These are phyloP conservation scores for Psephotus haematonotus DNA, from an alignment of 2,113 vertebrate species.

Conservation along the genomic window DNA sequence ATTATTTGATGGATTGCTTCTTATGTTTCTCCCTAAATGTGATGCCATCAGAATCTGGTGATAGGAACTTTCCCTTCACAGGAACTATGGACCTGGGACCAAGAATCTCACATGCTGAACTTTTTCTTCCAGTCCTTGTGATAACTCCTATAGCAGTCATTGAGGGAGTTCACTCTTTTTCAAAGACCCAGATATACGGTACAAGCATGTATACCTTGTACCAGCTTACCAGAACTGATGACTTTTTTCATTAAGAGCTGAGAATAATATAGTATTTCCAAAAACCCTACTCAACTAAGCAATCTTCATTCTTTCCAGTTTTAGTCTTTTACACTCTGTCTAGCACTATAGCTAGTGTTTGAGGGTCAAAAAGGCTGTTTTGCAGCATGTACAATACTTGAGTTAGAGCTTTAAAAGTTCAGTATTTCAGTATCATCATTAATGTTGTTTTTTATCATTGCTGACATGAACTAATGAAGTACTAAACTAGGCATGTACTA, in stretches of 20 bases:
- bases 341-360: not conserved
- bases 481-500: not conserved
- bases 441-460: slow-evolving; percentile 27
- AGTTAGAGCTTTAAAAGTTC: not conserved
- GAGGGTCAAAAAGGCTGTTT: not conserved
- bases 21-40: not conserved
- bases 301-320: not conserved
- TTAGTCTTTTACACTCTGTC: not conserved
- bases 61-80: not conserved
- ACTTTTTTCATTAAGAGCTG: not conserved
- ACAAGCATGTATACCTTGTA: not conserved
- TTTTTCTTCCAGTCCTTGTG: not conserved
- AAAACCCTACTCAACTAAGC: not conserved
- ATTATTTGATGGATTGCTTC: not conserved
- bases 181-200: not conserved
- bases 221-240: not conserved
- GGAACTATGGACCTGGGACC: not conserved
- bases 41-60: not conserved
- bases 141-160: not conserved
- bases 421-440: not conserved
- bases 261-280: not conserved
- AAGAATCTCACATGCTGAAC: not conserved
- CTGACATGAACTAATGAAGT: slow-evolving; percentile 56
- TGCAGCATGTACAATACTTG: not conserved
- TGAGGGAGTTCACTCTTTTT: not conserved